Base-by-base conservation (phyloP, 35 echinoderm and acorn worm genomes). In the Eucidaris tribuloides region DNA sequence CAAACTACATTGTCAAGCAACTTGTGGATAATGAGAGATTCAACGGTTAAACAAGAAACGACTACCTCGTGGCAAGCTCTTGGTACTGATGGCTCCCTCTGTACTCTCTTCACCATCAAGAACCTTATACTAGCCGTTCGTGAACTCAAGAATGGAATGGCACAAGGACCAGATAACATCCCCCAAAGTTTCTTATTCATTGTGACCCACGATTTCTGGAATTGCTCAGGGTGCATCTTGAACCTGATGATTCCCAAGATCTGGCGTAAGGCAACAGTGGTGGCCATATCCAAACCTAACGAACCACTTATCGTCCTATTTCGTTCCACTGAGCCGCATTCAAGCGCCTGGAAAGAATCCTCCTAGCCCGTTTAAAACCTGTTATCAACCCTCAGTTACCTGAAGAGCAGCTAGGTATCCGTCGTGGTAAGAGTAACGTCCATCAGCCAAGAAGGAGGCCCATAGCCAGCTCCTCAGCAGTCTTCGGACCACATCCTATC, bases 131-230 rank as follows among this genome's bases (percentile, higher is more conserved):
- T 35, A 39, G 82, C 82, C 37, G 24, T 77, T 4, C 7, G 35
- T 18, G 7, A 25, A 29, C 37, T 58, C 37, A 79, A 87, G 37
- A 44, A 29, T 24, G 72, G 84, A 28, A 87, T 79, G 74, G 84
- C 84, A 14, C 84, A 25, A 42, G 72, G 84, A 37, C 84, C 52
- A 58, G 84, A 87, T 54, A 79, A 57, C 33, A 87, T 87, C 25
- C 71, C n/a, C 50, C 45, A 45, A 72, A 87, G 40, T 87, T 87
- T 38, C 71, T 87, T 33, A n/a, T 57, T 20, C 46, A 87, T 40
- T 39, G 29, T 27, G 49, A 56, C 6, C 13, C 48, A 37, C 4
- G 0, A 18, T 23, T 20, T 17, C 20, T 27, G 3, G 43, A 87
- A 13, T 78, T 50, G 70, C 70, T 87, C 3, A 6, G 48, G 5